Evolutionary conservation across 1,140 invertebrate species (phyloP), one percentile per base, ranked within the genome.

Genomic region (Tetragnatha versicolor): DNA sequence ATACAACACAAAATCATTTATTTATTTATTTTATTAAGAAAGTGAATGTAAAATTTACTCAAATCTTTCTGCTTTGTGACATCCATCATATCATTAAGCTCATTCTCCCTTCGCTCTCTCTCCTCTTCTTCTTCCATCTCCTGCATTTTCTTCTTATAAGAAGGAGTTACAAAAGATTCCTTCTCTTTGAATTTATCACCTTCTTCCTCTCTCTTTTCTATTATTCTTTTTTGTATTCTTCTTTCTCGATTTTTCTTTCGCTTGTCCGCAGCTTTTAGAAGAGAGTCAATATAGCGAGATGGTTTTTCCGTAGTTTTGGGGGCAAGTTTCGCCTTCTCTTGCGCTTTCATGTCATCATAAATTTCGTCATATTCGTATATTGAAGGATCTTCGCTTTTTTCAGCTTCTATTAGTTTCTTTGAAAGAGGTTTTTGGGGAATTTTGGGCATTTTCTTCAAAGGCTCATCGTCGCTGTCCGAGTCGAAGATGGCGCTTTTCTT

Each of bases 331-430:
- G 47, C 63, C 31, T n/a, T 27, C 33, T 78, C 35, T 47, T 78
- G 10, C 14, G 47, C 63, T 66, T 92, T 89, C 85, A 98, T 94
- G 1, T 93, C 89, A 84, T 98, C 96, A 87, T 97, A 98, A 1
- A 98, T 89, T 87, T 95, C 93, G 87, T 98, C 96, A 88, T 98
- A 98, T 84, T 97, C 93, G 85, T 92, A 98, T 31, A 97, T 92
- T 7, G 92, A 95, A 5, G 95, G 93, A 86, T 98, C 95, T 84
- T 97, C 93, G 17, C 39, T 14, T 10, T 35, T n/a, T 68, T 68
- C 53, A 14, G 6, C 5, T 60, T 31, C 25, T 5, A 33, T 33
- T 20, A 12, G 10, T 42, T 66, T 66, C 45, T 69, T 68, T 12
- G 42, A 58, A 9, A 17, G 25, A 39, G 60, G 31, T 47, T 78